Percentiles rank a stretch among this genome's conserved stretches.
These are phyloP conservation scores for Trichoplusia ni DNA, from an alignment of 1,140 invertebrate genomes.

Conservation along the genomic window DNA sequence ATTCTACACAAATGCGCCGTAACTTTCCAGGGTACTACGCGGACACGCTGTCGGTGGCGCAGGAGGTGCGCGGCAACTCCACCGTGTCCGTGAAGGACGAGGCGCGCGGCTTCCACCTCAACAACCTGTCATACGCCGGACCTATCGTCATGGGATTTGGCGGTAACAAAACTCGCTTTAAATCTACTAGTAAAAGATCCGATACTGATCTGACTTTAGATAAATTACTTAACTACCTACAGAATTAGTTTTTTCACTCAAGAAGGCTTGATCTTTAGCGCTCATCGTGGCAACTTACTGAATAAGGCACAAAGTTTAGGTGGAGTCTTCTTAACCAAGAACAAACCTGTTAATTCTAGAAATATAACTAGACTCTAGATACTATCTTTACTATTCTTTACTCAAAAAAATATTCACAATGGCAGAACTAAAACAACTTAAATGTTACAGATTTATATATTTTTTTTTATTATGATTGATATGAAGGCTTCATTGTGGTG, in stretches of 20 bases:
- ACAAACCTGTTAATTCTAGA: too few species aligned
- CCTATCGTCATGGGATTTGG: constrained; percentile 97
- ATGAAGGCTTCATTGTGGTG: constrained; percentile 93
- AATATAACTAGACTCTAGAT: too few species aligned
- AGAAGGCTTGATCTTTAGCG: too few species aligned
- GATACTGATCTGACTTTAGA: too few species aligned
- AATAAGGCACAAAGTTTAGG: too few species aligned
- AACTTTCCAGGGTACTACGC: constrained; percentile 88
- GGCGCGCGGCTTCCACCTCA: constrained; percentile 90
- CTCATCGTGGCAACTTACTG: too few species aligned
- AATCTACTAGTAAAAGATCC: too few species aligned
- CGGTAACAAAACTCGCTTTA: constrained; percentile 77
- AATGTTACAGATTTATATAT: too few species aligned
- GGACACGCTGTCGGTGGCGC: constrained; percentile 88
- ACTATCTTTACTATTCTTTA: too few species aligned
- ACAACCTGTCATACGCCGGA: constrained; percentile 95
- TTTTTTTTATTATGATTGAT: neutral
- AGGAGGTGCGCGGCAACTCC: constrained; percentile 88
- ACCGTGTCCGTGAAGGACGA: constrained; percentile 91
- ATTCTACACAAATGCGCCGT: neutral
- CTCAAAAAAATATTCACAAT: neutral
- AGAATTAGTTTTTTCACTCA: too few species aligned
- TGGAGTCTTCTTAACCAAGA: too few species aligned
- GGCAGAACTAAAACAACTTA: neutral
- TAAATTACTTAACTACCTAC: too few species aligned